Percentiles rank a stretch among this genome's conserved stretches.
phyloP scores from a whole-genome alignment of 2,113 vertebrate species.

The Aspiorhynchus laticeps region DNA sequence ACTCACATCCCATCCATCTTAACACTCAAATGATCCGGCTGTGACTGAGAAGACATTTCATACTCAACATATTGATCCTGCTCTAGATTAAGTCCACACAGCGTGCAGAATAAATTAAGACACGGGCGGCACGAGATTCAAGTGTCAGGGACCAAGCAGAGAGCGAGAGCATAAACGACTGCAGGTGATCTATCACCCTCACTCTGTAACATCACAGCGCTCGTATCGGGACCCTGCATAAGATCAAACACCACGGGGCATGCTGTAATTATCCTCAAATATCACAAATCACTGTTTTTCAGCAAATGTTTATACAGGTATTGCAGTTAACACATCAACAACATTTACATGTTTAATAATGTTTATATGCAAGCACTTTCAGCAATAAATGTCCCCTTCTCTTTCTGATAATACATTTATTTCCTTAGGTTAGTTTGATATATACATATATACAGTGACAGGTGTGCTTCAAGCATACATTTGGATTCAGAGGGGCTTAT shows the following conservation, averaged over 20 bases:
- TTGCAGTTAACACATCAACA: neutral
- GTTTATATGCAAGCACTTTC: neutral
- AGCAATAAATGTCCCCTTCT: neutral
- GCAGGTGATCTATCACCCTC: conserved; percentile 2
- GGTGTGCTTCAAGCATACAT: neutral
- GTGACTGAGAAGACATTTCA: conserved; percentile 12
- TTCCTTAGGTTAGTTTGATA: neutral
- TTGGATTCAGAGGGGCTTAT: neutral
- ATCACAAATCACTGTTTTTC: neutral
- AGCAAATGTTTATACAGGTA: neutral
- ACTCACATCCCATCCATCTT: neutral
- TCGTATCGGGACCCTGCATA: neutral
- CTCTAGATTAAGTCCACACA: conserved; percentile 45
- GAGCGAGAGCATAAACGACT: neutral
- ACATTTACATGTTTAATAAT: neutral
- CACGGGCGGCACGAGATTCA: neutral
- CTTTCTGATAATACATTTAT: neutral
- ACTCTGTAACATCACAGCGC: neutral
- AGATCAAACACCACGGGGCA: neutral
- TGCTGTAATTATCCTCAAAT: neutral
- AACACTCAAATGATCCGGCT: conserved; percentile 20
- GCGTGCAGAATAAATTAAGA: conserved; percentile 36
- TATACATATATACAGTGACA: neutral
- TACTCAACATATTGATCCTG: conserved; percentile 43
- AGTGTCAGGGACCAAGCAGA: neutral